phyloP scores from a whole-genome alignment of 2,797 vertebrate species.

The Lutjanus argentimaculatus region DNA sequence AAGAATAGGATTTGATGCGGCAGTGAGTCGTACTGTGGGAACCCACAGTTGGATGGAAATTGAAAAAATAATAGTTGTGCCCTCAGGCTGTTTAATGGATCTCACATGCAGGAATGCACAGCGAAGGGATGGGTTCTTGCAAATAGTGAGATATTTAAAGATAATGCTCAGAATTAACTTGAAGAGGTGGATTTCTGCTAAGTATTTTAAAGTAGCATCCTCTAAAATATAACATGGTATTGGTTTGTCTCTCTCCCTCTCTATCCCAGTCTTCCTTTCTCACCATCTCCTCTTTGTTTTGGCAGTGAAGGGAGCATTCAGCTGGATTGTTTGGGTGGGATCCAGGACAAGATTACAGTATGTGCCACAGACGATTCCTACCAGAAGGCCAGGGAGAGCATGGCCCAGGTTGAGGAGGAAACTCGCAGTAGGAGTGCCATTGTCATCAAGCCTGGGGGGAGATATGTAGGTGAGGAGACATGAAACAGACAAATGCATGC shows the following conservation, averaged over 20 bases:
- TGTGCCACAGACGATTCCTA: conserved; percentile 98
- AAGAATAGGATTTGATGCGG: conserved; percentile 67
- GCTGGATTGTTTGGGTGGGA: conserved; percentile 96
- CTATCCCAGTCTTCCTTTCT: conserved; percentile 21
- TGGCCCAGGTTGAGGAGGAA: conserved; percentile 98
- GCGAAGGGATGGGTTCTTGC: conserved; percentile 14
- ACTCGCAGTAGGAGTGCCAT: conserved; percentile 95
- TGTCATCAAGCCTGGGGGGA: conserved; percentile 95
- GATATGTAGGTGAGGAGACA: conserved; percentile 91
- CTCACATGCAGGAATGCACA: conserved; percentile 42
- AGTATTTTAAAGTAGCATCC: conserved; percentile 14
- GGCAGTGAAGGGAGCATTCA: conserved; percentile 93
- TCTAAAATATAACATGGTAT: conserved; percentile 4
- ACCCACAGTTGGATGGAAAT: conserved; percentile 60
- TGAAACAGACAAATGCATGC: neutral
- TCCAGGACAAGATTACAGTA: conserved; percentile 99
- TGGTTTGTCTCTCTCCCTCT: conserved; percentile 5
- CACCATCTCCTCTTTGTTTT: conserved; percentile 57
- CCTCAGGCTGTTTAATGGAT: conserved; percentile 38
- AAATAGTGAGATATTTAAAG: conserved; percentile 15
- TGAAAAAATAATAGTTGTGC: conserved; percentile 56
- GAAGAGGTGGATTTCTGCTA: neutral
- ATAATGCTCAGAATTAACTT: conserved; percentile 9
- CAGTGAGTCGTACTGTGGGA: conserved; percentile 63
- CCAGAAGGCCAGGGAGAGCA: conserved; percentile 96